A percentile compares a stretch with the other conserved stretches of the same genome.
Conservation (phyloP, 30 jellyfish, hydroid and myxozoan species). For the Aurelia aurita region DNA sequence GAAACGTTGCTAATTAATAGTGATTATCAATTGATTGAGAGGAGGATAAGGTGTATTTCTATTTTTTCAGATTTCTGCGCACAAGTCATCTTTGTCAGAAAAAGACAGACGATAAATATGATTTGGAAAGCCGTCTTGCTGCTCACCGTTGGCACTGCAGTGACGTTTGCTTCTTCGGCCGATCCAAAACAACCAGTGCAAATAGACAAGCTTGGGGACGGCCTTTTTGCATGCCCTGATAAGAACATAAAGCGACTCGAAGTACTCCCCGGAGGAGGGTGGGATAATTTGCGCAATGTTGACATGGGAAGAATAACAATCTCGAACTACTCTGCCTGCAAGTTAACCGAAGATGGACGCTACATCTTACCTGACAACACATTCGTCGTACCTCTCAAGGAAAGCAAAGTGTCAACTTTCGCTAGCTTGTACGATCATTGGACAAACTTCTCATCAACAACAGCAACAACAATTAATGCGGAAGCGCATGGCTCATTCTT, state of each 20-base stretch:
- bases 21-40: too few species aligned
- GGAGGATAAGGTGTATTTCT: too few species aligned
- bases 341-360: constrained; percentile 76
- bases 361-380: constrained; percentile 65
- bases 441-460: constrained; percentile 73
- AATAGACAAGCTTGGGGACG: neutral
- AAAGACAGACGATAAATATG: too few species aligned
- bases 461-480: constrained; percentile 72
- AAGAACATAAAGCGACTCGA: constrained; percentile 59
- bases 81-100: too few species aligned
- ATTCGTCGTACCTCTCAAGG: constrained; percentile 73
- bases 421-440: constrained; percentile 77
- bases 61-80: too few species aligned
- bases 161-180: too few species aligned
- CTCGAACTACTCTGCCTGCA: constrained; percentile 53
- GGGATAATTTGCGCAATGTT: constrained; percentile 85
- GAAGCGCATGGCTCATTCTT: constrained; percentile 78
- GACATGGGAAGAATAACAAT: constrained; percentile 77
- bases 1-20: too few species aligned
- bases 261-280: constrained; percentile 88
- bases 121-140: too few species aligned
- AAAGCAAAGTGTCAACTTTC: constrained; percentile 65
- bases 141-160: too few species aligned
- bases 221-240: constrained; percentile 23
- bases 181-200: neutral